Conservation (phyloP, 2,113 vertebrate genomes). For the Galbula dea region DNA sequence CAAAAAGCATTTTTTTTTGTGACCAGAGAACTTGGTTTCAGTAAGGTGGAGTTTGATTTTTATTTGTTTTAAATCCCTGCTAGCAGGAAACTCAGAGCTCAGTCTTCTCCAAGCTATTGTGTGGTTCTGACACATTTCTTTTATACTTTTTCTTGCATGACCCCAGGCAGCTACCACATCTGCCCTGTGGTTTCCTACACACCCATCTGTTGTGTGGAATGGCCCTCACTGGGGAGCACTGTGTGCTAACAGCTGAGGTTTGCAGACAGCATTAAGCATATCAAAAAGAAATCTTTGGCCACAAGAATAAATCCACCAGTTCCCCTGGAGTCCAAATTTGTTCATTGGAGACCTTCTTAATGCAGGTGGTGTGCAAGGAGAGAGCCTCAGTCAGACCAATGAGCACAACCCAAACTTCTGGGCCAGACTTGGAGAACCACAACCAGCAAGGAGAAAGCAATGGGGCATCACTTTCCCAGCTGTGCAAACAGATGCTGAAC, state of each 20-base stretch:
- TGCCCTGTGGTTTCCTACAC: not conserved
- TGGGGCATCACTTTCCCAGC: rapidly evolving
- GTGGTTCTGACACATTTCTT: not conserved
- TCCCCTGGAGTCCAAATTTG: not conserved
- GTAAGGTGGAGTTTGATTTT: not conserved
- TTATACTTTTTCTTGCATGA: not conserved
- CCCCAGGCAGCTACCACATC: not conserved
- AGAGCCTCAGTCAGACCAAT: not conserved
- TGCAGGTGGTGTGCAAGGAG: not conserved
- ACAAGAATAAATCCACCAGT: not conserved
- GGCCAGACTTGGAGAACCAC: not conserved
- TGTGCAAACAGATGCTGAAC: rapidly evolving
- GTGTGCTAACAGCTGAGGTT: not conserved
- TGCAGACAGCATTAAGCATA: not conserved
- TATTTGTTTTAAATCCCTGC: not conserved
- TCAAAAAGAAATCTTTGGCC: not conserved
- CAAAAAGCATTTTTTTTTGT: not conserved
- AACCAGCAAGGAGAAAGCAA: not conserved
- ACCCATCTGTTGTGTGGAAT: not conserved
- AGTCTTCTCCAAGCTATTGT: not conserved
- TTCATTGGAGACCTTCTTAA: not conserved
- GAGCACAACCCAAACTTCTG: not conserved
- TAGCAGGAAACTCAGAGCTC: not conserved
- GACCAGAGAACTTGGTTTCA: not conserved
- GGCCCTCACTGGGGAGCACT: not conserved